Conservation (phyloP, 1,140 invertebrate genomes). For the Stenopsyche tienmushanensis region DNA sequence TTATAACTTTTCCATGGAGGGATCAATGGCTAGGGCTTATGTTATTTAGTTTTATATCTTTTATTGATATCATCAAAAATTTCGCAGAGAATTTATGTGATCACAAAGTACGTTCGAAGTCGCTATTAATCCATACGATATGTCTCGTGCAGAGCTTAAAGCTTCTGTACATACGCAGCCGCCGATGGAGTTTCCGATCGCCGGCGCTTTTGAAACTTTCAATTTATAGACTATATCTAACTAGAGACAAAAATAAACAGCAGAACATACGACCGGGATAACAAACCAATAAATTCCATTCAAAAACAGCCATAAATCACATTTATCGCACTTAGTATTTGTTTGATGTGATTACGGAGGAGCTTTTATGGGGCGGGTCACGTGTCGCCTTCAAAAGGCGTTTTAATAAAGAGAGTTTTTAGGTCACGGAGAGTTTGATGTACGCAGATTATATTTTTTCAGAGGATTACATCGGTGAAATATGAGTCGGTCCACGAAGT, state of each 20-base stretch:
- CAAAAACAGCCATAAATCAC: conserved; percentile 27
- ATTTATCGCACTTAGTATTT: conserved; percentile 35
- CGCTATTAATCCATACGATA: too few relatives aligned
- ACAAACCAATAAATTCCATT: conserved; percentile 12
- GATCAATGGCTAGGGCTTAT: too few relatives aligned
- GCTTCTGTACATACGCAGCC: too few relatives aligned
- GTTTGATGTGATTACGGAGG: conserved; percentile 33
- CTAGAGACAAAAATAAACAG: neutral
- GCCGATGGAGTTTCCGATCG: too few relatives aligned
- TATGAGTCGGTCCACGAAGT: too few relatives aligned
- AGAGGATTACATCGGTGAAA: neutral
- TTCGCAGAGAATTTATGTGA: too few relatives aligned
- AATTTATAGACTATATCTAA: neutral
- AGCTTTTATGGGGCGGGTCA: conserved; percentile 30
- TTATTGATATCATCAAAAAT: too few relatives aligned
- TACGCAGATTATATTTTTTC: neutral
- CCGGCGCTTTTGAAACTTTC: neutral
- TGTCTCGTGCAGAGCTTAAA: too few relatives aligned
- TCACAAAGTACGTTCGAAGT: too few relatives aligned
- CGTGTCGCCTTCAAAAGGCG: conserved; percentile 18
- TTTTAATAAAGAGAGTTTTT: conserved; percentile 3
- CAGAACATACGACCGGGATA: conserved; percentile 2
- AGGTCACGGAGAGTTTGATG: neutral
- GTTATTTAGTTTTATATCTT: neutral
- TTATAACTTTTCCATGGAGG: too few relatives aligned